Base-by-base conservation (phyloP, 1,140 invertebrate genomes). In the Potamilus streckersoni region DNA sequence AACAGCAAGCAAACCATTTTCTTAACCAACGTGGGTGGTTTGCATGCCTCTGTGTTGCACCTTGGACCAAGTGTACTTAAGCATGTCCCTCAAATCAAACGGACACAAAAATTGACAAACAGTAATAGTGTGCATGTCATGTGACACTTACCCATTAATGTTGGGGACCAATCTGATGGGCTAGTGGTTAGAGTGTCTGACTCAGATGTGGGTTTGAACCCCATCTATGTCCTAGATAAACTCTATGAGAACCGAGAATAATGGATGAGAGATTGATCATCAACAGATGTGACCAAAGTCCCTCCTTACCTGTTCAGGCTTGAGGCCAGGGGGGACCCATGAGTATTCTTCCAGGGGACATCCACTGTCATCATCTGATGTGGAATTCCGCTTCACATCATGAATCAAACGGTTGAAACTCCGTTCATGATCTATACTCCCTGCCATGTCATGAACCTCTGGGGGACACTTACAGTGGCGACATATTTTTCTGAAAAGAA, bases 331-430 rank as follows among this genome's bases (percentile, higher is more conserved):
- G 60, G 98, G 98, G 65, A 98, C 96, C 97, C 97, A 99, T 0
- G 96, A 97, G 90, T 99, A 99, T 88, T 99, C 98, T 87, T 99
- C 97, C 65, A 99, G 91, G 11, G 97, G 96, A 88, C 97, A 99
- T 14, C 97, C 97, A 65, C 95, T 97, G 91, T 99, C 97, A 87
- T 98, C 97, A 90, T 98, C 97, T 65, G 95, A 97, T 84, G 97
- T 96, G 5, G 96, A 97, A 86, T 97, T 96, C 60, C 96, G 90
- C 84, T 90, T 85, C 61, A 86, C 76, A 83, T 90, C 83, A 76
- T 87, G 85, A 58, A 88, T 83, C 65, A 85, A 71, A 55, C 83
- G 81, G 59, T 83, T 79, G 20, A 86, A 73, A 23, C 73, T 84
- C 38, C 85, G 76, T 57, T 87, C 84, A 67, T 84, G 80, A 58